Conservation (phyloP, 2,888 invertebrate species). For the Clanis bilineata region DNA sequence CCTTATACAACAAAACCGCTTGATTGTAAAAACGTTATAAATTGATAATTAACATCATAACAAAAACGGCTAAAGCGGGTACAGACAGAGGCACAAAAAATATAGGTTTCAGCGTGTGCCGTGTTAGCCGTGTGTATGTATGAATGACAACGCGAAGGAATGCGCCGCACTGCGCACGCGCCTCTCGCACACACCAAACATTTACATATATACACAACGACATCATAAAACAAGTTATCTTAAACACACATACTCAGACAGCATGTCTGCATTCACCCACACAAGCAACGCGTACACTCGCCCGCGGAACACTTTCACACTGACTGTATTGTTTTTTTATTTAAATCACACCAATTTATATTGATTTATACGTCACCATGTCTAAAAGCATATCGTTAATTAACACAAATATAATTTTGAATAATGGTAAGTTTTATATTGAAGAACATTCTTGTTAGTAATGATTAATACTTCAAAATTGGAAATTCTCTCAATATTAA, state of each 20-base stretch:
- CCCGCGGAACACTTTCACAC: constrained; percentile 42
- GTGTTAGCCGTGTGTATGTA: too few species aligned
- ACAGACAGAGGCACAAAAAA: constrained; percentile 41
- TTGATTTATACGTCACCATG: constrained; percentile 33
- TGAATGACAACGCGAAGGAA: constrained; percentile 75
- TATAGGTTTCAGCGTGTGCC: constrained; percentile 45
- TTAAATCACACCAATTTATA: constrained; percentile 38
- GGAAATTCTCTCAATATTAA: background rate
- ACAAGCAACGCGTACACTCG: constrained; percentile 48
- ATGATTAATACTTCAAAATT: background rate
- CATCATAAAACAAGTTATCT: constrained; percentile 61
- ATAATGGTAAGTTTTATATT: background rate
- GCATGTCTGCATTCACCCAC: constrained; percentile 42
- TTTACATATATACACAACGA: constrained; percentile 35
- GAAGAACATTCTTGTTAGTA: background rate
- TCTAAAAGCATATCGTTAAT: constrained; percentile 29
- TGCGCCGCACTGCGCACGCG: constrained; percentile 76
- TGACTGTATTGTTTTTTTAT: constrained; percentile 46
- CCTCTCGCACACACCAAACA: constrained; percentile 45
- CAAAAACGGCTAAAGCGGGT: constrained; percentile 10
- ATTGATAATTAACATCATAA: constrained; percentile 12
- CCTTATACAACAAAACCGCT: background rate
- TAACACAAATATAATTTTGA: constrained; percentile 2
- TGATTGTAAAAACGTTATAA: constrained; percentile 4
- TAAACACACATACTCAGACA: constrained; percentile 41